Conservation (phyloP, 2,113 vertebrate species). For the Toxotes jaculatrix region DNA sequence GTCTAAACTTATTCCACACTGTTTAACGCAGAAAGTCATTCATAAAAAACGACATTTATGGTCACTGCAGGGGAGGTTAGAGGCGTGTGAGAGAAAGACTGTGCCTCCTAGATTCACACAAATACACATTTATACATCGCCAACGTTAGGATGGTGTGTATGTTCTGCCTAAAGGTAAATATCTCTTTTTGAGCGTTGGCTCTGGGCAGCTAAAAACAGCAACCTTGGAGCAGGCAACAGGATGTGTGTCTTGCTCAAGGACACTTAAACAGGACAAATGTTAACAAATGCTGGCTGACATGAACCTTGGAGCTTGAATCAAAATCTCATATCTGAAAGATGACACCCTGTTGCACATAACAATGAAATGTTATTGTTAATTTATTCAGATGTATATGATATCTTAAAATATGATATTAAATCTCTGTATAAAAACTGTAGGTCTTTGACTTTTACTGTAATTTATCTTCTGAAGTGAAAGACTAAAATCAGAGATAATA, state of each 20-base stretch:
- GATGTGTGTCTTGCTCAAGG: constrained; percentile 34
- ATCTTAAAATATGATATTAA: not conserved
- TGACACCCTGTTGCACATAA: not conserved
- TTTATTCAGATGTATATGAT: not conserved
- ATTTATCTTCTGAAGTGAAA: constrained; percentile 12
- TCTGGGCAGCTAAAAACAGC: constrained; percentile 4
- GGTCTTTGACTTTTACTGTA: not conserved
- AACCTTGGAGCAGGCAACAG: constrained; percentile 27
- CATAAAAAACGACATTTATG: constrained; percentile 16
- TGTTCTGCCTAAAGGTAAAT: constrained; percentile 11
- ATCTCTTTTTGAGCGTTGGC: not conserved
- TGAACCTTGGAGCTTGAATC: constrained; percentile 15
- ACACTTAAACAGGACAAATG: constrained; percentile 6
- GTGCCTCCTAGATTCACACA: constrained; percentile 17
- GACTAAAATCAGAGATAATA: constrained; percentile 17
- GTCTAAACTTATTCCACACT: constrained; percentile 25
- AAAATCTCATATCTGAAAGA: constrained; percentile 22
- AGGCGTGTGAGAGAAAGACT: not conserved
- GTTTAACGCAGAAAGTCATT: constrained; percentile 36
- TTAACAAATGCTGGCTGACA: not conserved
- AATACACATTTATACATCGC: constrained; percentile 5
- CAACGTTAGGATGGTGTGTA: constrained; percentile 6
- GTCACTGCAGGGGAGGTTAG: constrained; percentile 21
- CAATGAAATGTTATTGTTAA: not conserved
- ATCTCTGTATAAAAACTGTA: not conserved